A percentile compares a stretch with the other conserved stretches of the same genome.
Evolutionary conservation across 2,888 invertebrate genomes (phyloP).

Genomic region (Xanthia togata): DNA sequence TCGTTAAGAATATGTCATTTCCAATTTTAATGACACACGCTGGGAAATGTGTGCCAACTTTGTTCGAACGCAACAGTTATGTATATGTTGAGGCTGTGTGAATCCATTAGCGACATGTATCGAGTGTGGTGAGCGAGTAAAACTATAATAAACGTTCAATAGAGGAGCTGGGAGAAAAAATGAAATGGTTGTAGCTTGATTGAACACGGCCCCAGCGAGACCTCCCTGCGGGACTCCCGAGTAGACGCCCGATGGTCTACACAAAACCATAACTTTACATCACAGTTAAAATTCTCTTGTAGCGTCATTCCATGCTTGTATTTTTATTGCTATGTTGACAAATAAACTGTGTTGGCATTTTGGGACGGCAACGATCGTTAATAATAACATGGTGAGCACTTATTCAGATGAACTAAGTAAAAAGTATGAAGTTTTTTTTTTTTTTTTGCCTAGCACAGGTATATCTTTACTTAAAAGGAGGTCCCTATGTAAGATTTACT

Average conservation of each 20-base stretch:
- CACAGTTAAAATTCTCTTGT: conserved; percentile 35
- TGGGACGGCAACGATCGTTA: background rate
- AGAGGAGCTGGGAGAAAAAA: conserved; percentile 61
- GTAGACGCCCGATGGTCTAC: conserved; percentile 77
- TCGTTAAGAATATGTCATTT: conserved; percentile 23
- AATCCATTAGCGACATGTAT: conserved; percentile 58
- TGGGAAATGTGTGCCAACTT: conserved; percentile 43
- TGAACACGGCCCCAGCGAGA: conserved; percentile 74
- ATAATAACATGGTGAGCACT: conserved; percentile 15
- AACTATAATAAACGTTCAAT: conserved; percentile 54
- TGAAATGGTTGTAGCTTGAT: conserved; percentile 70
- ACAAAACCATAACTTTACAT: conserved; percentile 58
- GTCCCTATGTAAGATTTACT: too few species aligned
- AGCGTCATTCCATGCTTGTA: conserved; percentile 1
- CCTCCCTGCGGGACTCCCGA: conserved; percentile 60
- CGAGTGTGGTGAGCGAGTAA: conserved; percentile 46
- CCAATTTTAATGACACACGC: conserved; percentile 26
- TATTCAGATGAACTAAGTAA: background rate
- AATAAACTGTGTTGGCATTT: conserved; percentile 22
- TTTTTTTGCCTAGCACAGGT: too few species aligned
- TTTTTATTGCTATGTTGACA: conserved; percentile 47
- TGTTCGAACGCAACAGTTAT: conserved; percentile 43
- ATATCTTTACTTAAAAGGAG: too few species aligned
- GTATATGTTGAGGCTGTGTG: conserved; percentile 47
- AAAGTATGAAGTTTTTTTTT: background rate